Base-by-base conservation (phyloP, 1,140 invertebrate genomes). In the Lutraria rhynchaena region DNA sequence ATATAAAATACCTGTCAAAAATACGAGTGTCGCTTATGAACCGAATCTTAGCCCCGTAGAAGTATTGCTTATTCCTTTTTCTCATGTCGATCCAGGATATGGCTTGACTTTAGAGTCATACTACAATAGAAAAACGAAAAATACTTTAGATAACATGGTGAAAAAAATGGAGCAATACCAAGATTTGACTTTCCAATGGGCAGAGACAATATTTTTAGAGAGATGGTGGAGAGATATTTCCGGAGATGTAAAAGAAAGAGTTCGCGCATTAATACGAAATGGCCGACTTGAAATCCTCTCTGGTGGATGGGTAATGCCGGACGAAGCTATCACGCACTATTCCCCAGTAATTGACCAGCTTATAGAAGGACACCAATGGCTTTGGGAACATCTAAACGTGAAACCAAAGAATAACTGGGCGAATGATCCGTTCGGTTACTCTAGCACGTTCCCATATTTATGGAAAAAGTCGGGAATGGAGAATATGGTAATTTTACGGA, bases 281-380 rank as follows among this genome's bases (percentile, higher is more conserved):
- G 97, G 97, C n/a, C 94, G 96, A 37, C 93, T 99, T 24, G 98
- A 99, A 91, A 96, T 99, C 84, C 96, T 96, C 0, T 97, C 96
- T 0, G 98, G 98, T 0, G 98, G 97, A 35, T 99, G 97, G 97
- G 97, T 98, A 19, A 99, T 99, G 97, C 97, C 96, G 0, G 98
- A 99, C 87, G 98, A 99, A 93, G 98, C 98, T 0, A 97, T 96
- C 61, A 95, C 96, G 0, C 96, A 98, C 90, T 94, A 98, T 61
- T 98, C 96, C 88, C 95, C 96, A n/a, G 96, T 99, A 94, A 92
- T 99, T 41, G 97, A 99, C 95, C 97, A 99, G 89, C 92, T 99
- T 57, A 95, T 96, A 0, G 96, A 97, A 82, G 98, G 98, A 1
- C 98, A 99, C 93, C 96, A 97, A 75, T 99, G 97, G 98, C 73